These are phyloP conservation scores for Drosophila navojoa DNA, from an alignment of 1,140 invertebrate genomes.

Conservation along the genomic window DNA sequence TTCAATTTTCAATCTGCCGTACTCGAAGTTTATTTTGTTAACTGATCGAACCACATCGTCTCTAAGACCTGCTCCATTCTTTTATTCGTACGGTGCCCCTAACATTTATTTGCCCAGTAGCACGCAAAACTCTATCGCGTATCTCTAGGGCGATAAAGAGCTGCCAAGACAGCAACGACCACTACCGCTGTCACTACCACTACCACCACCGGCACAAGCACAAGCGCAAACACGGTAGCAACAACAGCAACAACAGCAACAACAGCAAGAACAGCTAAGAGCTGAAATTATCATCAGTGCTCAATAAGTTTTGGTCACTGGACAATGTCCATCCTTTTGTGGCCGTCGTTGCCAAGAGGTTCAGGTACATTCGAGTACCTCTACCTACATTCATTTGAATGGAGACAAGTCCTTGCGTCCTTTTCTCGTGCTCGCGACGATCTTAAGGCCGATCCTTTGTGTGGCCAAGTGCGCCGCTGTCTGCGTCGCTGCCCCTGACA, in stretches of 20 bases:
- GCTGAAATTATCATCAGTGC: constrained; percentile 50
- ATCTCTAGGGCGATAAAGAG: constrained; percentile 29
- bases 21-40: not conserved
- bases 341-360: constrained; percentile 52
- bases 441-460: constrained; percentile 67
- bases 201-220: not conserved
- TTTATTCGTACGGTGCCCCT: not conserved
- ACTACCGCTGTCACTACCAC: constrained; percentile 15
- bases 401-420: constrained; percentile 81
- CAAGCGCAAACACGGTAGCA: constrained; percentile 10
- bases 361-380: constrained; percentile 77
- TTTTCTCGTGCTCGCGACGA: constrained; percentile 39
- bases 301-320: constrained; percentile 74
- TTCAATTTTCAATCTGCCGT: no score
- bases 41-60: not conserved
- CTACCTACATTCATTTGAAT: constrained; percentile 76
- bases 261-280: constrained; percentile 9
- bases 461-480: constrained; percentile 75
- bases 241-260: not conserved
- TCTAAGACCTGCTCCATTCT: constrained; percentile 22
- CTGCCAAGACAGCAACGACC: constrained; percentile 18
- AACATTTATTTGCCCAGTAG: not conserved
- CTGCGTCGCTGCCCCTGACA: constrained; percentile 42
- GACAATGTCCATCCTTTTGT: constrained; percentile 77
- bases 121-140: not conserved